Percentiles rank a stretch among this genome's conserved stretches.
Conservation (phyloP, 2,797 vertebrate genomes). For the Danionella dracula region DNA sequence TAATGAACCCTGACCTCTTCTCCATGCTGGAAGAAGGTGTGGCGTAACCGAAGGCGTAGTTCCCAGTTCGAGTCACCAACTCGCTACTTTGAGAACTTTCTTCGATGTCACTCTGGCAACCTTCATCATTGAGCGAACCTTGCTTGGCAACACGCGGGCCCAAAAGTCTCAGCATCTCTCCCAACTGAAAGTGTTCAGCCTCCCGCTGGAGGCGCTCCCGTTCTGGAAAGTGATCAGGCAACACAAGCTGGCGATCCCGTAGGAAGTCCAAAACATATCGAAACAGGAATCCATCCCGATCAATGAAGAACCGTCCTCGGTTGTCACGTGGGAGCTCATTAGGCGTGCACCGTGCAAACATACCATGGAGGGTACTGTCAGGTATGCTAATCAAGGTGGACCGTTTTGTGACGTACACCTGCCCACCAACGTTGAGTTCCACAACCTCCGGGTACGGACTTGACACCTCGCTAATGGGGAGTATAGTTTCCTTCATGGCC, state of each 20-base stretch:
- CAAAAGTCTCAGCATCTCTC: constrained; percentile 58
- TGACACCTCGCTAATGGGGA: constrained; percentile 82
- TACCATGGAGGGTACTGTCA: constrained; percentile 76
- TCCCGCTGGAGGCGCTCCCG: constrained; percentile 81
- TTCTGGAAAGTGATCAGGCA: constrained; percentile 84
- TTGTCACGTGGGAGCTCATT: constrained; percentile 79
- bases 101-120: constrained; percentile 61
- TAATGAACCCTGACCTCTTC: constrained; percentile 80
- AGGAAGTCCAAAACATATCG: constrained; percentile 84
- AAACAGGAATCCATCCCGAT: constrained; percentile 86
- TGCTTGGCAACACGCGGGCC: constrained; percentile 74
- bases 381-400: constrained; percentile 80
- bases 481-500: constrained; percentile 82
- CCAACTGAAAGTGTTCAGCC: constrained; percentile 81
- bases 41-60: neutral
- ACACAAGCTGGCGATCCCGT: constrained; percentile 79
- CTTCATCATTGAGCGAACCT: constrained; percentile 75
- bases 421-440: constrained; percentile 84
- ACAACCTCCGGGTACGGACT: constrained; percentile 79
- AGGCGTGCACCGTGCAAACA: constrained; percentile 72
- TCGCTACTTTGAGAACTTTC: constrained; percentile 74
- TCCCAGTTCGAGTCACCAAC: constrained; percentile 49
- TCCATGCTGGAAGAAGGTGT: constrained; percentile 52
- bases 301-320: constrained; percentile 83
- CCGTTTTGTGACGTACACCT: constrained; percentile 84